These are phyloP conservation scores for Papilio polytes DNA, from an alignment of 1,140 invertebrate genomes.

Conservation along the genomic window DNA sequence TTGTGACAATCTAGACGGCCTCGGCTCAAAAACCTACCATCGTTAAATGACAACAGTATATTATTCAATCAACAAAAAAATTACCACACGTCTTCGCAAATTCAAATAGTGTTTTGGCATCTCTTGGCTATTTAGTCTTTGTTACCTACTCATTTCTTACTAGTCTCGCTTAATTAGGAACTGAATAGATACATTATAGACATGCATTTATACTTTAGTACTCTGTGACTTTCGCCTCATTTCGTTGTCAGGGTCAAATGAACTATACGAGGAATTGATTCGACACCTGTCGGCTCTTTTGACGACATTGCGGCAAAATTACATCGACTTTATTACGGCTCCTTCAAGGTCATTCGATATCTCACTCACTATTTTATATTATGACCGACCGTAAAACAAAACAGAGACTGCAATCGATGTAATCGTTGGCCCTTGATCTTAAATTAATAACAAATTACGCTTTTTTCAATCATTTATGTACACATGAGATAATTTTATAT, in stretches of 20 bases:
- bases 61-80: not conserved
- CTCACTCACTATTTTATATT: not conserved
- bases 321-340: conserved; percentile 54
- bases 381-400: not conserved
- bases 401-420: not conserved
- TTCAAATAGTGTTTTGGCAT: not conserved
- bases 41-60: not conserved
- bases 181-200: conserved; percentile 43
- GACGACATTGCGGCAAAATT: conserved; percentile 46
- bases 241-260: conserved; percentile 73
- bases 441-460: not conserved
- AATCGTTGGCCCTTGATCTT: not conserved
- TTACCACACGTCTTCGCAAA: not conserved
- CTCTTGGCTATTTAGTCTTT: not conserved
- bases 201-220: conserved; percentile 54
- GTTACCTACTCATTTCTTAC: conserved; percentile 18
- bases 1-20: not conserved
- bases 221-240: conserved; percentile 77
- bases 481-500: too few relatives aligned
- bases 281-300: conserved; percentile 46
- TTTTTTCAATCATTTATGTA: not conserved
- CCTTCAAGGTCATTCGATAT: conserved; percentile 53
- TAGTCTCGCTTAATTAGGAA: conserved; percentile 46
- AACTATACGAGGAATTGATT: conserved; percentile 55
- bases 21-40: not conserved